Percentiles rank a stretch among this genome's conserved stretches.
Conservation (phyloP, 2,797 vertebrate species). For the Eospalax fontanierii region DNA sequence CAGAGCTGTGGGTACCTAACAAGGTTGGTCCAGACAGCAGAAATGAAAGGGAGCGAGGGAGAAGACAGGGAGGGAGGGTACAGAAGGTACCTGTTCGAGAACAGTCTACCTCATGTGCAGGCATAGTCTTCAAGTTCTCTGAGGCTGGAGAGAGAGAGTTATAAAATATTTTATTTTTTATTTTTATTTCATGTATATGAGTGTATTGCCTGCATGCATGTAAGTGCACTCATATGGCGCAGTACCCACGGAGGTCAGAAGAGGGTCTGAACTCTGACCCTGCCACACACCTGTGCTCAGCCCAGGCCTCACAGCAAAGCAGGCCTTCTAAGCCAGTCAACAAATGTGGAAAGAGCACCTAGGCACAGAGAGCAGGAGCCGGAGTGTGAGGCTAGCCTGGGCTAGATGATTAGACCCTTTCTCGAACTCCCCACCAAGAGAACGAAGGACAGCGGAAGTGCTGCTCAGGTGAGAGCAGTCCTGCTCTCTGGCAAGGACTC, state of each 20-base stretch:
- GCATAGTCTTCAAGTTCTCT: neutral
- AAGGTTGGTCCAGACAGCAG: rapidly evolving
- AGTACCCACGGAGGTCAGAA: no score
- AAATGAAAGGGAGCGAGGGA: neutral
- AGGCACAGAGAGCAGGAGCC: neutral
- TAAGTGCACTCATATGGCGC: no score
- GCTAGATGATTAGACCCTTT: neutral
- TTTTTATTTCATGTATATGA: no score
- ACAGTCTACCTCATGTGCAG: neutral
- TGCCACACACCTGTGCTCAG: neutral
- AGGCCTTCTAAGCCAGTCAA: neutral
- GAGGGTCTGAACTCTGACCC: neutral
- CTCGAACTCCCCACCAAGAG: neutral
- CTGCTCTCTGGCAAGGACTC: neutral
- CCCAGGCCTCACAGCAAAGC: neutral
- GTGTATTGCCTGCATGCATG: no score
- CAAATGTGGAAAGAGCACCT: neutral
- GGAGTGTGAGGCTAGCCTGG: neutral
- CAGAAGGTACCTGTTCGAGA: neutral
- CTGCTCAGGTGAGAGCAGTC: neutral
- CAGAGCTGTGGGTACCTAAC: neutral
- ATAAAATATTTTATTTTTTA: no score
- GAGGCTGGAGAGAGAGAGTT: no score
- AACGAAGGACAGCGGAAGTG: neutral
- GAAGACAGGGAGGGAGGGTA: neutral